Percentiles rank a stretch among this genome's conserved stretches.
phyloP scores from a whole-genome alignment of 1,140 invertebrate genomes.

The Charaxes varanes region DNA sequence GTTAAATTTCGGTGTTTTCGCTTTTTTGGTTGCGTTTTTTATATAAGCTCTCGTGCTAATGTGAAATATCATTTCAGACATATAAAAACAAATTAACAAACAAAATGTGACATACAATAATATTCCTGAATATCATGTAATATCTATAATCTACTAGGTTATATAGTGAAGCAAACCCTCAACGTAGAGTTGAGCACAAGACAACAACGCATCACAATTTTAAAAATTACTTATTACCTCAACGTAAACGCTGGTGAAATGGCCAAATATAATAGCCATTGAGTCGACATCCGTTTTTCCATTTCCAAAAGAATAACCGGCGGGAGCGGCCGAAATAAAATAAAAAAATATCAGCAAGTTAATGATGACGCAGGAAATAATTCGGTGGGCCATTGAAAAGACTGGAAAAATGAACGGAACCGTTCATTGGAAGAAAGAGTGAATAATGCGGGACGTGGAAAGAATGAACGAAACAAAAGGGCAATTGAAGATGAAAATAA shows the following conservation, averaged over 20 bases:
- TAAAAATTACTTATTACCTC: slow-evolving; percentile 18
- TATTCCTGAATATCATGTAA: too few relatives aligned
- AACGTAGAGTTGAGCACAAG: too few relatives aligned
- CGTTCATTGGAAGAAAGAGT: slow-evolving; percentile 53
- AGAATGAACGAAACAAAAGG: slow-evolving; percentile 61
- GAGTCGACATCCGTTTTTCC: slow-evolving; percentile 20
- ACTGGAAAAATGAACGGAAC: slow-evolving; percentile 51
- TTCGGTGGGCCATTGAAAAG: slow-evolving; percentile 50
- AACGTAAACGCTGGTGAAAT: slow-evolving; percentile 13
- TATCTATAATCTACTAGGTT: too few relatives aligned
- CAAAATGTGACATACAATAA: too few relatives aligned
- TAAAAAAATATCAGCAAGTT: slow-evolving; percentile 45
- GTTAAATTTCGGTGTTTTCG: too few relatives aligned
- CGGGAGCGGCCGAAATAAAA: slow-evolving; percentile 24
- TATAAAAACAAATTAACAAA: too few relatives aligned
- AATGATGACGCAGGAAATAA: slow-evolving; percentile 59
- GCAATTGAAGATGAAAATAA: slow-evolving; percentile 72
- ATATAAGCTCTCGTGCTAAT: too few relatives aligned
- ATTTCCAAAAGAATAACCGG: slow-evolving; percentile 26
- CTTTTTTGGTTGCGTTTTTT: too few relatives aligned
- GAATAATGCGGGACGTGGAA: slow-evolving; percentile 58
- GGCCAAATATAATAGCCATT: slow-evolving; percentile 21
- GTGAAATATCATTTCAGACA: too few relatives aligned
- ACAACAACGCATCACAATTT: background rate
- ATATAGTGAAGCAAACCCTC: too few relatives aligned